Base-by-base conservation (phyloP, 2,888 invertebrate genomes). In the Chalcosyrphus nemorum region DNA sequence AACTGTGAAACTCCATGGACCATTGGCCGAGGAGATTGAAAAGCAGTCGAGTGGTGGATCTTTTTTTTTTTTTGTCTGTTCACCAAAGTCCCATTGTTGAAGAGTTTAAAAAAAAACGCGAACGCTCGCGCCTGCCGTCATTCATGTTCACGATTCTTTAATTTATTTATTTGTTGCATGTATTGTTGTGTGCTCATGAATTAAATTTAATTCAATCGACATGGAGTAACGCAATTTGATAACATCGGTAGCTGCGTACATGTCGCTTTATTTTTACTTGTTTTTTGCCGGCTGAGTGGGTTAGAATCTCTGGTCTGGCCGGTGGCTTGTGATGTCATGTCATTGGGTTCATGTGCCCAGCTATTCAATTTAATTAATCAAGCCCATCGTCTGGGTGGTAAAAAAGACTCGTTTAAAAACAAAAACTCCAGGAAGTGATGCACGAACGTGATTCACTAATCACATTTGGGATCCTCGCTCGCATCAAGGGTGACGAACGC, bases 1-100 rank as follows among this genome's bases (percentile, higher is more conserved):
- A 84, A 84, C 84, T 80, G 84, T 84, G 80, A 84, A 84, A 75
- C 68, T 70, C 74, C 80, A 84, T 74, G 74, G 80, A 80, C 70
- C 80, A 75, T 65, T 84, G 84, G 84, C 13, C 66, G 68, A 65
- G 80, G 74, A 65, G 80, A 84, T 75, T 84, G 80, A 74, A 84
- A 63, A 56, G 66, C 66, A 68, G 74, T 56, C 61, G 43, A 57
- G 78, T 68, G 71, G 13, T 56, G 1, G 24, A 4, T 7, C 45
- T 2, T 29, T 50, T 29, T 70, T 70, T 29, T 66, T n/a, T 45
- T 7, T 9, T 32, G 9, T 45, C 35, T 9, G 29, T 61, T 54
- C 77, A 41, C 47, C 45, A 27, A 70, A 24, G 29, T 59, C 29
- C 71, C 50, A 76, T 78, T 66, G 82, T 65, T 78, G 78, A 24